Conservation (phyloP, 2,113 vertebrate species). For the Nansenia antarctica region DNA sequence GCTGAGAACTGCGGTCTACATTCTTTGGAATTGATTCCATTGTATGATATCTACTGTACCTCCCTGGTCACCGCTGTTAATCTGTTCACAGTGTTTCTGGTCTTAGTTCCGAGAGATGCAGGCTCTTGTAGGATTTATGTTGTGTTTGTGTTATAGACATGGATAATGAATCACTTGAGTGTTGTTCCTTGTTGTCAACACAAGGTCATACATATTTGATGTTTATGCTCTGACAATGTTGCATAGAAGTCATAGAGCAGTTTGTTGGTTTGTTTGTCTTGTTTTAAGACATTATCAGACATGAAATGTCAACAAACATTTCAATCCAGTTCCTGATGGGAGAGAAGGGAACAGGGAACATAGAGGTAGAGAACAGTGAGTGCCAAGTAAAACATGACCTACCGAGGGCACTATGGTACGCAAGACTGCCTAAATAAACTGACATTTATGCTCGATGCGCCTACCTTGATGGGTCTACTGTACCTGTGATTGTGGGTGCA, state of each 20-base stretch:
- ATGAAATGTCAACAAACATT: neutral
- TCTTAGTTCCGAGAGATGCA: constrained; percentile 13
- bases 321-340: neutral
- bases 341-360: neutral
- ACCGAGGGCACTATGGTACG: too few species aligned
- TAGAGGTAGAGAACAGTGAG: neutral
- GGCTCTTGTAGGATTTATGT: constrained; percentile 41
- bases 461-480: too few species aligned
- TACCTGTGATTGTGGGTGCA: too few species aligned
- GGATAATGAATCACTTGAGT: constrained; percentile 29
- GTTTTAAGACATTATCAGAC: neutral
- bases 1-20: neutral
- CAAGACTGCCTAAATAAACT: too few species aligned
- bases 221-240: constrained; percentile 9
- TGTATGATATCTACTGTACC: too few species aligned
- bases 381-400: too few species aligned
- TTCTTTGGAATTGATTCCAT: neutral
- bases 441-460: too few species aligned
- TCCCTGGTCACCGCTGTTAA: too few species aligned
- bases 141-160: constrained; percentile 20
- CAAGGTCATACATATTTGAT: constrained; percentile 44
- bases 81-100: neutral
- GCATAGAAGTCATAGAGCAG: constrained; percentile 29
- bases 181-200: constrained; percentile 26
- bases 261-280: too few species aligned